Evolutionary conservation across 2,113 vertebrate species (phyloP).

Genomic region (Natator depressus): DNA sequence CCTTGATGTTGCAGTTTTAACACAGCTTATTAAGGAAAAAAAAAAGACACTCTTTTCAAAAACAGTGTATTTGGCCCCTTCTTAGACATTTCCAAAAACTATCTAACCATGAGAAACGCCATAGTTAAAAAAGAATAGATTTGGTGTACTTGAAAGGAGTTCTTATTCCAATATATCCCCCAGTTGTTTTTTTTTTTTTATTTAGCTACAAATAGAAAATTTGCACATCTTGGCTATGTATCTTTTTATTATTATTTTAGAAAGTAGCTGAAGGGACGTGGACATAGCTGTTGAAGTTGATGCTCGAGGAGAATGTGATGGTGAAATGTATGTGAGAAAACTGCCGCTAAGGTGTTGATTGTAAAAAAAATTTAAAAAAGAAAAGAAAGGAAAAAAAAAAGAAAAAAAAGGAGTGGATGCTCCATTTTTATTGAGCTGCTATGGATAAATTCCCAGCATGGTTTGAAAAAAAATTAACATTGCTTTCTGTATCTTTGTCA

Average conservation of each 20-base stretch:
- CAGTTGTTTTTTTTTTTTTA: neutral
- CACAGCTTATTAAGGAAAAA: conserved; percentile 55
- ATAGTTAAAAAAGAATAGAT: conserved; percentile 74
- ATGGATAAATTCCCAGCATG: conserved; percentile 90
- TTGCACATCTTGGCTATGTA: conserved; percentile 82
- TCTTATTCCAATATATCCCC: conserved; percentile 66
- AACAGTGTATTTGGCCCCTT: conserved; percentile 50
- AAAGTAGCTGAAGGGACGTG: conserved; percentile 78
- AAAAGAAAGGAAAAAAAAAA: conserved; percentile 63
- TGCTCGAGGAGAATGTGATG: conserved; percentile 79
- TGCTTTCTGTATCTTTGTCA: conserved; percentile 89
- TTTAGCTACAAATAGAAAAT: conserved; percentile 78
- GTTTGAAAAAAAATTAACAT: conserved; percentile 83
- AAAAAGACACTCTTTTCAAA: conserved; percentile 49
- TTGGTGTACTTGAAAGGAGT: conserved; percentile 76
- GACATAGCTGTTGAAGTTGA: conserved; percentile 77
- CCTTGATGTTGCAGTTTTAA: conserved; percentile 62
- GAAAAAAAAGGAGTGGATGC: conserved; percentile 81
- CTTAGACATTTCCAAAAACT: conserved; percentile 50
- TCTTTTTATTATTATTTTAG: conserved; percentile 76
- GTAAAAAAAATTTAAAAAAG: conserved; percentile 72
- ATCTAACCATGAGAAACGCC: conserved; percentile 58
- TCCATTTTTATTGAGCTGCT: conserved; percentile 92
- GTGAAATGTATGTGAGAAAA: conserved; percentile 80
- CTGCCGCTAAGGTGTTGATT: conserved; percentile 88